Evolutionary conservation across 1,140 invertebrate species (phyloP), one percentile per base, ranked within the genome.

Genomic region (Microplitis demolitor): DNA sequence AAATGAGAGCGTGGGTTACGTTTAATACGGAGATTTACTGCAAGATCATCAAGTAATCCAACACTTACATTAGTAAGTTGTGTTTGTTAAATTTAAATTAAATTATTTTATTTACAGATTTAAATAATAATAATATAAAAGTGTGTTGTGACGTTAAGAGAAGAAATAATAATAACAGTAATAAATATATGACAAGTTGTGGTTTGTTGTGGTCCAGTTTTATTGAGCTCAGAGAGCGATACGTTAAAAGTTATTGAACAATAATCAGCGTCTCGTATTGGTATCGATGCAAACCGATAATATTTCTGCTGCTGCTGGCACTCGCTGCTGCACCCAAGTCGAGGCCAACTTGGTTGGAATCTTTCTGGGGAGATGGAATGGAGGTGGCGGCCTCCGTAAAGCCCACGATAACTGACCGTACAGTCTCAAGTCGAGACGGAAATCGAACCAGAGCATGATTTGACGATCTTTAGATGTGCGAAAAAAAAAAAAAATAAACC

Each of bases 271-370:
- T 45, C 13, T 61, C 31, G 14, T 31, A 13, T 66, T 71, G 64
- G 51, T 51, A 71, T 13, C 62, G 61, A 54, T 66, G 24, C 50
- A 39, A 37, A 71, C 53, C 50, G 60, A 69, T 72, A 45, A 45
- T 58, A 72, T 62, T 37, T 45, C 61, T 56, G 54, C 50, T 37
- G 60, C 60, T 56, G 54, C 50, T 74, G 39, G 39, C 6, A 9
- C 39, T 45, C 39, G 39, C 6, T 39, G 16, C 39, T 70, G 24
- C 54, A 39, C 34, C 53, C 24, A 62, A 58, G 53, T 70, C 68
- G 69, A 71, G 69, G 69, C 69, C 69, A 71, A 71, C 61, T 64
- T 50, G 39, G 14, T 53, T 71, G 62, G 50, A 64, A 71, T 71
- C 31, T 13, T 16, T 53, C 50, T 50, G n/a, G 39, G 14, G 39